Conservation (phyloP, 2,888 invertebrate species). For the Athrips mouffetella region DNA sequence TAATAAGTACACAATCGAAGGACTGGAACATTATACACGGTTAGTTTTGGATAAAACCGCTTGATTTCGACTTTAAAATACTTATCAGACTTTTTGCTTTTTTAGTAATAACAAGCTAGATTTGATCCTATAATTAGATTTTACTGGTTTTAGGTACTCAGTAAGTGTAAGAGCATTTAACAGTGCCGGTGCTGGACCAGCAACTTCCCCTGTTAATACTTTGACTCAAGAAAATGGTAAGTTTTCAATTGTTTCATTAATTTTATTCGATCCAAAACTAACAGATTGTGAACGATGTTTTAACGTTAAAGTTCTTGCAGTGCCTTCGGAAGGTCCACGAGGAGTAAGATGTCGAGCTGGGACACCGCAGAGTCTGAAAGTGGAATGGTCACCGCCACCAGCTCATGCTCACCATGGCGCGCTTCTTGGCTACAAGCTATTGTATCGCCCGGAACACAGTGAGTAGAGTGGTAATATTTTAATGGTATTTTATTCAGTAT, state of each 20-base stretch:
- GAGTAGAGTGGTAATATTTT: slow-evolving; percentile 39
- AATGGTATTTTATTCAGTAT: not conserved
- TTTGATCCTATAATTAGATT: not conserved
- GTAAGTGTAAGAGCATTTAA: slow-evolving; percentile 92
- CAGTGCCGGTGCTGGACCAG: slow-evolving; percentile 89
- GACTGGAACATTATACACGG: slow-evolving; percentile 88
- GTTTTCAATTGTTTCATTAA: slow-evolving; percentile 24
- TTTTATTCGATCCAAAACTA: not conserved
- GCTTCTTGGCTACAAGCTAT: slow-evolving; percentile 90
- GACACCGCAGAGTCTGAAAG: slow-evolving; percentile 88
- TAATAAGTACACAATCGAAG: slow-evolving; percentile 83
- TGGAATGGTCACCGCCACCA: slow-evolving; percentile 87
- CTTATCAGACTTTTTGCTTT: not conserved
- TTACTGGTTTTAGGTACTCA: slow-evolving; percentile 86
- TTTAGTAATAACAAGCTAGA: not conserved
- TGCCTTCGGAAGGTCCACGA: slow-evolving; percentile 87
- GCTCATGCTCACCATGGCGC: slow-evolving; percentile 85
- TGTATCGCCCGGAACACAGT: slow-evolving; percentile 83
- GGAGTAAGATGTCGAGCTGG: slow-evolving; percentile 86
- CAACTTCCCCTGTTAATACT: slow-evolving; percentile 85
- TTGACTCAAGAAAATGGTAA: slow-evolving; percentile 90
- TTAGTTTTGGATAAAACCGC: slow-evolving; percentile 35
- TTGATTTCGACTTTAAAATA: not conserved
- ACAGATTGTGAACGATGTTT: not conserved
- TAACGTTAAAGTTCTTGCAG: slow-evolving; percentile 46